A percentile compares a stretch with the other conserved stretches of the same genome.
Evolutionary conservation across 2,888 invertebrate species (phyloP).

Genomic region (Sminthurides aquaticus): DNA sequence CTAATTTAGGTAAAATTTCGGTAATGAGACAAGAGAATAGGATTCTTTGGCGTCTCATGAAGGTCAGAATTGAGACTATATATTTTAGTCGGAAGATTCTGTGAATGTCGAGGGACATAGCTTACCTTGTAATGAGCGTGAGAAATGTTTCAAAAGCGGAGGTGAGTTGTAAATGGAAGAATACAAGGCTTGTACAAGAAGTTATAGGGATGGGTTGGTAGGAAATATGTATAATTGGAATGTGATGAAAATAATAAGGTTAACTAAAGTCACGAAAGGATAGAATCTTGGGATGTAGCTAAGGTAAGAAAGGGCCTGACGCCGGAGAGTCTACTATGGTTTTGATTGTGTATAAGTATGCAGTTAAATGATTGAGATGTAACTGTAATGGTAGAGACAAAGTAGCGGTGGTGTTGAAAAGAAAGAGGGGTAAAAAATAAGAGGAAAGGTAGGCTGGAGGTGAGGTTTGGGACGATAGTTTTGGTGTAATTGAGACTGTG

Average conservation of each 20-base stretch:
- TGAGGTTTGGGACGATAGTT: too few relatives aligned
- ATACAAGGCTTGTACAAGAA: background rate
- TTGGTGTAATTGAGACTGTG: too few relatives aligned
- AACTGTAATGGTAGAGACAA: too few relatives aligned
- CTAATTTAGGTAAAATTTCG: slow-evolving; percentile 2
- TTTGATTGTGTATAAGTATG: too few relatives aligned
- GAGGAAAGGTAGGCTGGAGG: too few relatives aligned
- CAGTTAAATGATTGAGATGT: too few relatives aligned
- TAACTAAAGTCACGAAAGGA: slow-evolving; percentile 5
- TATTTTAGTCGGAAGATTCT: background rate
- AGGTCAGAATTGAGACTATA: background rate
- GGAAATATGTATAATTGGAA: slow-evolving; percentile 1
- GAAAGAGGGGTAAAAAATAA: too few relatives aligned
- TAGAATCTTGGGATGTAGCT: background rate
- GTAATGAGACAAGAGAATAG: background rate
- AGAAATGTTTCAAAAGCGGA: background rate
- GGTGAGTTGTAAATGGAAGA: background rate
- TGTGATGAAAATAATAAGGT: slow-evolving; percentile 4
- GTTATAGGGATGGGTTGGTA: background rate
- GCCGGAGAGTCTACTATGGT: background rate
- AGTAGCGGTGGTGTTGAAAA: too few relatives aligned
- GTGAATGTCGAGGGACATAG: too few relatives aligned
- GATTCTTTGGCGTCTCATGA: slow-evolving; percentile 1
- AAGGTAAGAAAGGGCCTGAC: background rate
- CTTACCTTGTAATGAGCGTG: slow-evolving; percentile 5